phyloP scores from a whole-genome alignment of 2,113 vertebrate genomes.

The Arenaria interpres region DNA sequence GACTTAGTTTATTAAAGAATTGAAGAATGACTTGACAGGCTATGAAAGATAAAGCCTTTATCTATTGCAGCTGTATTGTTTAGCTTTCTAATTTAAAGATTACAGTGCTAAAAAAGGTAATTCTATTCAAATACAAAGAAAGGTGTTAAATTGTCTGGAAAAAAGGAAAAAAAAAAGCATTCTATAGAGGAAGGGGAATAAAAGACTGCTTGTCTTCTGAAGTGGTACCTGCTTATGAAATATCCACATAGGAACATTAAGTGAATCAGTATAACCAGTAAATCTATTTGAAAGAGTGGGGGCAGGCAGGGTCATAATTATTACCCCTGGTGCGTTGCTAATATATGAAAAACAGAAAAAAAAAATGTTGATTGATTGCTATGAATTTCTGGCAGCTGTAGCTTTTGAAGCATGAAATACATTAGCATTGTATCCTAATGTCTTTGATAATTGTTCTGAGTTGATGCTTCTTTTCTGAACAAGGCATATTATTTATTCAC shows the following conservation, averaged over 20 bases:
- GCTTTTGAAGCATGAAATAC: conserved; percentile 69
- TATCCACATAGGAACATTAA: conserved; percentile 40
- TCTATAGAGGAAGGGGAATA: neutral
- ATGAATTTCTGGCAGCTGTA: conserved; percentile 60
- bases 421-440: conserved; percentile 62
- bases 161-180: neutral
- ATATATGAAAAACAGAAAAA: conserved; percentile 41
- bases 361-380: conserved; percentile 63
- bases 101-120: conserved; percentile 18
- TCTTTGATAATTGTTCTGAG: conserved; percentile 57
- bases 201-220: neutral
- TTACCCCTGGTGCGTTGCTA: neutral
- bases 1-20: neutral
- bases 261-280: conserved; percentile 37
- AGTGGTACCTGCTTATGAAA: conserved; percentile 23
- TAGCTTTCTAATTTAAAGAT: conserved; percentile 42
- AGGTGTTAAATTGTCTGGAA: conserved; percentile 36
- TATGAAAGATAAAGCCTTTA: conserved; percentile 9
- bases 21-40: neutral
- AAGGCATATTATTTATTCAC: conserved; percentile 63
- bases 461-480: conserved; percentile 50
- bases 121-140: conserved; percentile 48
- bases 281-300: neutral
- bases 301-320: conserved; percentile 40
- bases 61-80: conserved; percentile 14